phyloP scores from a whole-genome alignment of 2,113 vertebrate species.

The Syngnathus typhle region DNA sequence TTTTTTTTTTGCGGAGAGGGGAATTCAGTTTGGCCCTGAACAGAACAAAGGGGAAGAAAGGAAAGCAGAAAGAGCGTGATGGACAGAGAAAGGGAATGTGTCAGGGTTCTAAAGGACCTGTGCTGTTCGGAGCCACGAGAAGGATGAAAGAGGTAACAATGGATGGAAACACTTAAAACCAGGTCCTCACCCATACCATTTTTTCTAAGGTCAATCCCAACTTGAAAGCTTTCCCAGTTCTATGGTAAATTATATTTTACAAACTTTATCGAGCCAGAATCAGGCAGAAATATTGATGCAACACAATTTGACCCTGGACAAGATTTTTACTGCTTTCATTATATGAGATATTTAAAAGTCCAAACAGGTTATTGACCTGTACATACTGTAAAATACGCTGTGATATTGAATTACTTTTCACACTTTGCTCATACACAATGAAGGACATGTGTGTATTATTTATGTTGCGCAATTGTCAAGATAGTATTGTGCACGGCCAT shows the following conservation, averaged over 20 bases:
- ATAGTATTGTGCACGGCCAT: background rate
- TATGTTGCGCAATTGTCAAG: background rate
- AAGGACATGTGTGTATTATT: background rate
- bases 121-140: background rate
- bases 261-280: background rate
- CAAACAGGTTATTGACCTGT: no score
- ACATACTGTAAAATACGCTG: no score
- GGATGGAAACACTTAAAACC: constrained; percentile 4
- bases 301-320: background rate
- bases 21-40: constrained; percentile 15
- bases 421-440: background rate
- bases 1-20: constrained; percentile 15
- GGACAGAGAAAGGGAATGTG: constrained; percentile 20
- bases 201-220: background rate
- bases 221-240: background rate
- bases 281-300: background rate
- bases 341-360: no score
- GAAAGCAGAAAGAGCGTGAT: constrained; percentile 26
- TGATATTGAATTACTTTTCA: background rate
- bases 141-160: background rate
- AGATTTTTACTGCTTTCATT: no score
- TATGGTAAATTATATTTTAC: background rate
- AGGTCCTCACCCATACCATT: background rate
- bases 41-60: constrained; percentile 37
- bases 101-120: constrained; percentile 4